phyloP scores from a whole-genome alignment of 1,140 invertebrate genomes.

The Panulirus ornatus region DNA sequence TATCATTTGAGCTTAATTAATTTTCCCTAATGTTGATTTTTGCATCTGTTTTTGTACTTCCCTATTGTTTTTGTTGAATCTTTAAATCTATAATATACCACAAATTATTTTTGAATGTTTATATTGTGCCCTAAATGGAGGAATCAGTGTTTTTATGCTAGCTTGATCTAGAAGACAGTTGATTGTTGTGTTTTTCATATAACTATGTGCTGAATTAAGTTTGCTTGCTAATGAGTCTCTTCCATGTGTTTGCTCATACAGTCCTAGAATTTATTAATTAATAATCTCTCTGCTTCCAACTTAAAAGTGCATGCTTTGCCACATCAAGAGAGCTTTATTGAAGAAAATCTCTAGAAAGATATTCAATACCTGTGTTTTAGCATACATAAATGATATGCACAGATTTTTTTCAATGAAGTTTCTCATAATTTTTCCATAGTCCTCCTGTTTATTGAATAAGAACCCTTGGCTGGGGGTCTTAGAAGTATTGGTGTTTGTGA shows the following conservation, averaged over 20 bases:
- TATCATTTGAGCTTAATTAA: neutral
- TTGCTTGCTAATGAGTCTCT: neutral
- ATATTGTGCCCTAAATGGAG: neutral
- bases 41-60: neutral
- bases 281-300: neutral
- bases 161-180: neutral
- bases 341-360: neutral
- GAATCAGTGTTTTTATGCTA: neutral
- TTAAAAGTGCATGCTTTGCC: neutral
- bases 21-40: neutral
- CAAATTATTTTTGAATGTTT: neutral
- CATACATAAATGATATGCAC: neutral
- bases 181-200: constrained; percentile 7
- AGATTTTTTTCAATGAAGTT: constrained; percentile 1
- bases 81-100: neutral
- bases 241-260: neutral
- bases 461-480: neutral
- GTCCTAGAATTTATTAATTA: neutral
- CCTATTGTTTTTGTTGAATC: neutral
- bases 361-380: neutral
- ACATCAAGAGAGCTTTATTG: neutral
- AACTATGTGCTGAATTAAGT: neutral
- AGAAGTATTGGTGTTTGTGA: neutral
- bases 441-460: neutral
- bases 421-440: neutral